phyloP scores from a whole-genome alignment of 1,140 invertebrate genomes.

The Nautilus pompilius region DNA sequence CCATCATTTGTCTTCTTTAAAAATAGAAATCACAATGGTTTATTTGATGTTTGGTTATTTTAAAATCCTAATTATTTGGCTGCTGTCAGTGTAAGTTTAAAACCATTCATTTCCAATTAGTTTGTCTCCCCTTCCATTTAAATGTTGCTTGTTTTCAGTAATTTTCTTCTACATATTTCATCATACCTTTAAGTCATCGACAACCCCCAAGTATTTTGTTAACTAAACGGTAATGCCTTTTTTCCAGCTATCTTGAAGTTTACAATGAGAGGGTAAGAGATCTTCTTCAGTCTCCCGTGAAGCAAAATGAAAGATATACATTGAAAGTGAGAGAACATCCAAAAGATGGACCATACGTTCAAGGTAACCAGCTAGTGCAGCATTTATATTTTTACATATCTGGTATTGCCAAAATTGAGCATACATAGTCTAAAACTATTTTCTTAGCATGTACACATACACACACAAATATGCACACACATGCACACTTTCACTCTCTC shows the following conservation, averaged over 20 bases:
- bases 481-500: too few species aligned
- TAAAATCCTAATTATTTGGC: neutral
- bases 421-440: too few species aligned
- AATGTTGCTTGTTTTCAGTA: neutral
- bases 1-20: too few species aligned
- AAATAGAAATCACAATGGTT: too few species aligned
- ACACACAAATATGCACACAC: too few species aligned
- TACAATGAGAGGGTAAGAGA: slow-evolving; percentile 55
- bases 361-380: too few species aligned
- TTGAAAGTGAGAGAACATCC: slow-evolving; percentile 53
- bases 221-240: neutral
- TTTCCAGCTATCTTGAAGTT: slow-evolving; percentile 50
- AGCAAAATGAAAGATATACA: slow-evolving; percentile 39
- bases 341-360: slow-evolving; percentile 53
- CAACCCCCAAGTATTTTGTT: too few species aligned
- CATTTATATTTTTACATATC: too few species aligned
- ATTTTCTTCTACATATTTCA: neutral
- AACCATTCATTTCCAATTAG: neutral
- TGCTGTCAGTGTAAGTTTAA: too few species aligned
- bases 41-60: neutral
- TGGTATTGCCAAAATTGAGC: too few species aligned
- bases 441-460: too few species aligned
- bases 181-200: too few species aligned
- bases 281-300: slow-evolving; percentile 30
- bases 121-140: neutral